Conservation (phyloP, 1,140 invertebrate species). For the Drosophila aff. region DNA sequence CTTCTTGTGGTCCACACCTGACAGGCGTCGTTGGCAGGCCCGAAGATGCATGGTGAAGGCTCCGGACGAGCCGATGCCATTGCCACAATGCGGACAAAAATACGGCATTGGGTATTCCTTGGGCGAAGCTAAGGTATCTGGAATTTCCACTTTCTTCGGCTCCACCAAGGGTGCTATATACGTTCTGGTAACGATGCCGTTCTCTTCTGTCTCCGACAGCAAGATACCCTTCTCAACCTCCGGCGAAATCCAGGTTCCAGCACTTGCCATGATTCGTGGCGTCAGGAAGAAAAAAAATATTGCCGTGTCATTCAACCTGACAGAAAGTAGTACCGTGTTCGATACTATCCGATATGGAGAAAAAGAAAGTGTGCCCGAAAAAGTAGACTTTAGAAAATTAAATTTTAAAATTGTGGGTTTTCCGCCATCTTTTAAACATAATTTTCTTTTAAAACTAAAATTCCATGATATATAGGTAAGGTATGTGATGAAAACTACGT, state of each 20-base stretch:
- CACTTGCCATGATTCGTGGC: conserved; percentile 12
- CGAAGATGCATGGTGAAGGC: conserved; percentile 21
- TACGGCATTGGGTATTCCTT: not conserved
- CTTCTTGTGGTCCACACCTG: not conserved
- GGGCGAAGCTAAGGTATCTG: not conserved
- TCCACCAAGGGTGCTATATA: conserved; percentile 13
- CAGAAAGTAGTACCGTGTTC: conserved; percentile 1
- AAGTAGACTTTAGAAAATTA: conserved; percentile 1
- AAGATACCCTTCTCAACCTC: conserved; percentile 12
- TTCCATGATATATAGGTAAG: not conserved
- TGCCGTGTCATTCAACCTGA: conserved; percentile 8
- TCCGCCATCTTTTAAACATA: conserved; percentile 3
- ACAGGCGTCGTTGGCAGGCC: conserved; percentile 1
- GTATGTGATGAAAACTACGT: too few species aligned
- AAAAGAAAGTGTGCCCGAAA: conserved; percentile 1
- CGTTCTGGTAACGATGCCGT: conserved; percentile 16
- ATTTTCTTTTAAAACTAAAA: not conserved
- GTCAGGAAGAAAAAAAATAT: not conserved
- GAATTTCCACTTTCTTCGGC: not conserved
- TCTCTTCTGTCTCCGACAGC: conserved; percentile 20
- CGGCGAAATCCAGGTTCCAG: not conserved
- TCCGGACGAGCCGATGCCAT: conserved; percentile 5
- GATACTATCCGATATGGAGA: conserved; percentile 3
- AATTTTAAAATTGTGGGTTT: not conserved
- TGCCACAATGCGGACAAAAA: conserved; percentile 19